Percentiles rank a stretch among this genome's conserved stretches.
Conservation (phyloP, 2,797 vertebrate genomes). For the Taenioides sp. region DNA sequence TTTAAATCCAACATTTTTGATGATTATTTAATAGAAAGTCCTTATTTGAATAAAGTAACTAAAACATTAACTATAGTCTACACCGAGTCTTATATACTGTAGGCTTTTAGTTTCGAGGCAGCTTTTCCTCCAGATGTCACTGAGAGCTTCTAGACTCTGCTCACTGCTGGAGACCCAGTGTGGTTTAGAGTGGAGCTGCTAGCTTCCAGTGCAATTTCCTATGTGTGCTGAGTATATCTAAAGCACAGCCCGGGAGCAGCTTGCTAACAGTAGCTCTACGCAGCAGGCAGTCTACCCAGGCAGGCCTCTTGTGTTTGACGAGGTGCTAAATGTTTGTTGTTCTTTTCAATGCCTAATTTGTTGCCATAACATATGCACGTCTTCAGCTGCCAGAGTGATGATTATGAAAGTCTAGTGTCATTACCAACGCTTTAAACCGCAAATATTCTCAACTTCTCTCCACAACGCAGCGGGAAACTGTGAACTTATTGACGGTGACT, state of each 20-base stretch:
- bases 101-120: constrained; percentile 38
- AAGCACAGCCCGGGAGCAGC: constrained; percentile 50
- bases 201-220: constrained; percentile 17
- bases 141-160: constrained; percentile 69
- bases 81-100: neutral
- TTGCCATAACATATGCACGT: constrained; percentile 64
- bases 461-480: constrained; percentile 23
- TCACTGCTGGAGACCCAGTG: constrained; percentile 53
- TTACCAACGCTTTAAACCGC: constrained; percentile 42
- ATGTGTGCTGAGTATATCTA: constrained; percentile 37
- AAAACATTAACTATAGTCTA: neutral
- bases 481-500: constrained; percentile 48
- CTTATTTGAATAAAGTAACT: neutral
- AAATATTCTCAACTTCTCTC: constrained; percentile 47
- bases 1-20: too few species aligned
- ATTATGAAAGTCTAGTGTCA: constrained; percentile 52
- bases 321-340: constrained; percentile 74
- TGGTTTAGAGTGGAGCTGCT: constrained; percentile 48
- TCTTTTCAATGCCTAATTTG: constrained; percentile 68
- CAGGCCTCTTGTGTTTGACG: constrained; percentile 67
- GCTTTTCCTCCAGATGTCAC: constrained; percentile 85
- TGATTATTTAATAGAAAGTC: too few species aligned
- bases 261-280: constrained; percentile 58
- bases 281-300: constrained; percentile 61
- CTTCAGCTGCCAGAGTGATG: constrained; percentile 63